Evolutionary conservation across 37 sponge, comb jelly and placozoan genomes (phyloP), one percentile per base, ranked within the genome.

Genomic region (Amphimedon queenslandica): DNA sequence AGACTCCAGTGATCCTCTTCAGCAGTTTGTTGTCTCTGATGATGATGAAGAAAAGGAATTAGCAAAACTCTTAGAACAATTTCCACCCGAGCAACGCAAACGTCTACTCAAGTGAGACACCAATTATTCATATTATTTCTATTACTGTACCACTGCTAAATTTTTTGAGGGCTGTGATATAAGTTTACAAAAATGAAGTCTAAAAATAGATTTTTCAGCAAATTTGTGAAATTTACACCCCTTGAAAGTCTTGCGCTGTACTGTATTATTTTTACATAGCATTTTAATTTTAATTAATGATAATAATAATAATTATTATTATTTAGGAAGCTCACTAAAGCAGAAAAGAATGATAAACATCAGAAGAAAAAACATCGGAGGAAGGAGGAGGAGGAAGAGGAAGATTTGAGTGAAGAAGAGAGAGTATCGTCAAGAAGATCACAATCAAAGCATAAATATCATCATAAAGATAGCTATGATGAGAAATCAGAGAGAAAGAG

Each of bases 11-110:
- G 90, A 86, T 43, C 24, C 56, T 37, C 84, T 89, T 60, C 93
- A 93, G 79, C 88, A 87, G 69, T 72, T 74, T 36, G 21, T 83
- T 16, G 70, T 64, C 36, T 73, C 75, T 8, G 79, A 78, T 43
- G 88, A 82, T 16, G n/a, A n/a, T n/a, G 92, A 92, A 31, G 78
- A 79, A 57, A 84, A 64, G 28, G 76, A 84, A 64, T 42, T 72
- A 21, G 57, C 68, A 18, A 70, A 90, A 28, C 63, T 81, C 6
- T 71, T 90, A 0, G 72, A 73, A 28, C 76, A 80, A 29, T 73
- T 90, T 63, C 39, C 70, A 28, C 74, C 77, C 30, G 78, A 92
- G 31, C 78, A 86, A 57, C 43, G 74, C 31, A 74, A 74, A 68
- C 89, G 61, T 80, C 67, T 93, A 30, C 66, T 84, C 8, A 72